Conservation (phyloP, 2,888 invertebrate species). For the Eristalis pertinax region DNA sequence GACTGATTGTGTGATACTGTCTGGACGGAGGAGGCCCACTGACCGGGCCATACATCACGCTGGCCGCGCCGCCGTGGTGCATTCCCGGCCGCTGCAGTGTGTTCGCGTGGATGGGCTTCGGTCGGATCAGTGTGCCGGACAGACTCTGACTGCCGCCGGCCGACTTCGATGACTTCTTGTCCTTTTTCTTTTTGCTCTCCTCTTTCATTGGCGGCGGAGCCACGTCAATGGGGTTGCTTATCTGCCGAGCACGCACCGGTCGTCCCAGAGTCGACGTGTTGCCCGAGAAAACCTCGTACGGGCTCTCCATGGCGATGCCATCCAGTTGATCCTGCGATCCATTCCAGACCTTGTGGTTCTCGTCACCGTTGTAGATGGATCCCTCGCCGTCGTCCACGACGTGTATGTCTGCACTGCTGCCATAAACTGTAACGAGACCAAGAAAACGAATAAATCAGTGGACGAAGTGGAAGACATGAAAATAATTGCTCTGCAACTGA, state of each 20-base stretch:
- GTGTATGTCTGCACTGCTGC: constrained; percentile 82
- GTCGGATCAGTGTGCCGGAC: constrained; percentile 81
- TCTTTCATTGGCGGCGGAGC: constrained; percentile 91
- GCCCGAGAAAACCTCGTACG: constrained; percentile 86
- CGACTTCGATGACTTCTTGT: constrained; percentile 81
- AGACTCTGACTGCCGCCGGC: constrained; percentile 80
- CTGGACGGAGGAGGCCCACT: constrained; percentile 78
- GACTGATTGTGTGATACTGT: constrained; percentile 83
- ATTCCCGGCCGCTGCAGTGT: constrained; percentile 77
- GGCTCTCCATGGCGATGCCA: constrained; percentile 85
- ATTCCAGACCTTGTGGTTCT: constrained; percentile 97
- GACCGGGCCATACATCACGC: constrained; percentile 82
- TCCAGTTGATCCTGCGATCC: constrained; percentile 89
- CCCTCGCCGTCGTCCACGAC: constrained; percentile 87
- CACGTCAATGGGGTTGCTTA: constrained; percentile 89
- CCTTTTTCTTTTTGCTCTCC: constrained; percentile 85
- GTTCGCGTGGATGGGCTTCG: constrained; percentile 80
- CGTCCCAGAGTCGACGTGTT: constrained; percentile 84
- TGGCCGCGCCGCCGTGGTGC: constrained; percentile 76
- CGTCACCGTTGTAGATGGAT: constrained; percentile 93
- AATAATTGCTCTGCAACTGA: constrained; percentile 46
- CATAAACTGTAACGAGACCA: constrained; percentile 79
- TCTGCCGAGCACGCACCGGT: constrained; percentile 90
- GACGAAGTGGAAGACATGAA: constrained; percentile 4
- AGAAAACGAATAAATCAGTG: constrained; percentile 5